These are phyloP conservation scores for Drosophila oshimai DNA, from an alignment of 1,140 invertebrate genomes.

Conservation along the genomic window DNA sequence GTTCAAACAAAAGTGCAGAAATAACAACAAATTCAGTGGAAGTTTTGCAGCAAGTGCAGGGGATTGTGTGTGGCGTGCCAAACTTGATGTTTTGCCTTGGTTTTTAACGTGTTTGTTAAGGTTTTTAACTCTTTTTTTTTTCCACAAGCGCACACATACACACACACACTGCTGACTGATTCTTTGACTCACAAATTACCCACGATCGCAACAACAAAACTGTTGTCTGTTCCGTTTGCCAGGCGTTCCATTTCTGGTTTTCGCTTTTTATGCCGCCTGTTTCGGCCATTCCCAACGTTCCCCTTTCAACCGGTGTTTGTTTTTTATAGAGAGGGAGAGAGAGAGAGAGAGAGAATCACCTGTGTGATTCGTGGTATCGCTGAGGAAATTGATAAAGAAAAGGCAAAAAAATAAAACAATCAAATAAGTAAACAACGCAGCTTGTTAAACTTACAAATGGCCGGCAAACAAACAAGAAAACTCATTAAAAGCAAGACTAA, in stretches of 20 bases:
- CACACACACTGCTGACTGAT: conserved; percentile 37
- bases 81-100: conserved; percentile 7
- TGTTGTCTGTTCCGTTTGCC: conserved; percentile 65
- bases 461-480: conserved; percentile 61
- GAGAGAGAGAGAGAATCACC: conserved; percentile 21
- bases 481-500: conserved; percentile 58
- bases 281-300: conserved; percentile 27
- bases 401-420: conserved; percentile 39
- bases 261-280: conserved; percentile 63
- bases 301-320: conserved; percentile 68
- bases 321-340: conserved; percentile 35
- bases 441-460: conserved; percentile 70
- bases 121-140: conserved; percentile 16
- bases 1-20: conserved; percentile 16
- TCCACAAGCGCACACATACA: conserved; percentile 10
- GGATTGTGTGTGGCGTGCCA: not conserved
- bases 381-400: conserved; percentile 49
- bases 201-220: conserved; percentile 57
- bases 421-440: conserved; percentile 57
- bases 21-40: not conserved
- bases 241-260: conserved; percentile 72
- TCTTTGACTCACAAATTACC: conserved; percentile 78
- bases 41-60: not conserved
- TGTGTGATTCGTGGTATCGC: conserved; percentile 13
- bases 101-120: not conserved